Conservation (phyloP, 2,113 vertebrate genomes). For the Mesembrinibis cayennensis region DNA sequence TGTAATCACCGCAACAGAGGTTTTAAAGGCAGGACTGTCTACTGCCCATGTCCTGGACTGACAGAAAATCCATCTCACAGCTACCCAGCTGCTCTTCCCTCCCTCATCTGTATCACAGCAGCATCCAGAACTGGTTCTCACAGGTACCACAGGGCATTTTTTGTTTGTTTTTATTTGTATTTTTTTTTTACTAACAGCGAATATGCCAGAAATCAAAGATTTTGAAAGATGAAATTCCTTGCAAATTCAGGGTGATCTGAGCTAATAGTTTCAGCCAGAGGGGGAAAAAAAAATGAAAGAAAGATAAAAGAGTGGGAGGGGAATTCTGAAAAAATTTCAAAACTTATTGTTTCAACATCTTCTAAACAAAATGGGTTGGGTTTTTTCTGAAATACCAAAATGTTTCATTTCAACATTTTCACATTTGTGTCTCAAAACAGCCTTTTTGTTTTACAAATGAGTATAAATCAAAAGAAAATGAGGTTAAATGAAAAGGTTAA, state of each 20-base stretch:
- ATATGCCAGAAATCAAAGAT: background rate
- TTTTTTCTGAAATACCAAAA: slow-evolving; percentile 36
- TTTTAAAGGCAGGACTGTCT: background rate
- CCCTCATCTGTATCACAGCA: background rate
- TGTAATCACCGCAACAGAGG: background rate
- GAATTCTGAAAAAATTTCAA: slow-evolving; percentile 30
- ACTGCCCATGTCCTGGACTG: background rate
- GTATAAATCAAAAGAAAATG: slow-evolving; percentile 34
- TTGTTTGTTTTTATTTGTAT: background rate
- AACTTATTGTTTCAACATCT: slow-evolving; percentile 61
- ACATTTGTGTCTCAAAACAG: background rate
- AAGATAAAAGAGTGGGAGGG: slow-evolving; percentile 19
- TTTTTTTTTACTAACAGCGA: background rate
- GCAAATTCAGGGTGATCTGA: background rate
- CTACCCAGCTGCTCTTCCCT: background rate
- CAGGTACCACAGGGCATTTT: background rate
- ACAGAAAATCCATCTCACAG: background rate
- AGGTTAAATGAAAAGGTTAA: slow-evolving; percentile 45
- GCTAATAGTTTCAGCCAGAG: background rate
- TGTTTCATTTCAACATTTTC: slow-evolving; percentile 28
- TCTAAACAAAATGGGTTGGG: slow-evolving; percentile 14
- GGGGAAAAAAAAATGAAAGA: background rate
- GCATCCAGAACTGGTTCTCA: background rate
- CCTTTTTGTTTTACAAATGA: background rate
- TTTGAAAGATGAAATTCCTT: background rate